Base-by-base conservation (phyloP, 2,888 invertebrate species). In the Ctena decussata region DNA sequence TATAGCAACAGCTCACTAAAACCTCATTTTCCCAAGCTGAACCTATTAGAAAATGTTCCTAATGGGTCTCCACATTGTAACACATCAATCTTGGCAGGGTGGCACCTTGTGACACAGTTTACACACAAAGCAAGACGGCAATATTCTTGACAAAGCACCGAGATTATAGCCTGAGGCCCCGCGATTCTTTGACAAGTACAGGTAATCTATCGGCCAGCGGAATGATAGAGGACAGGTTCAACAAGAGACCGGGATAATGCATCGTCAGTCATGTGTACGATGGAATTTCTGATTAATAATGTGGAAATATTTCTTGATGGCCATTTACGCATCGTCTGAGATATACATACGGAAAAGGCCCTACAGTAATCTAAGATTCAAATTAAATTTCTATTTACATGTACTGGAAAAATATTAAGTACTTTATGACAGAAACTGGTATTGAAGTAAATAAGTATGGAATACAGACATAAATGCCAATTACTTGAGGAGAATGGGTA, bases 101-200 rank as follows among this genome's bases (percentile, higher is more conserved):
- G 65, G 65, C 65, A 65, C 65, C 65, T 65, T 6, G 35, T 24
- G 65, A 65, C 65, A 65, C 5, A 24, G 35, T 65, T 65, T 65
- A 65, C 35, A 65, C 65, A 65, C 65, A 65, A 65, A 65, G 65
- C 65, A 65, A 65, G 35, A 32, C 65, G 35, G 65, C 21, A 65
- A 65, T 65, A 65, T 65, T 65, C 65, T 65, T 65, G 65, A 65
- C 65, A 65, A 65, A 65, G 65, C 65, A 65, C 65, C 35, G 65
- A 35, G 65, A 65, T n/a, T 35, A 65, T 65, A 65, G 65, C 65
- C 65, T 18, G 24, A 30, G 65, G 65, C 65, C 21, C 21, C 30
- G 24, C 35, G 35, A 65, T 65, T 65, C 65, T 65, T 65, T 65
- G 65, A 65, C 65, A 65, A 27, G 65, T 35, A 65, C 65, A 65